Evolutionary conservation across 2,113 vertebrate species (phyloP).

Genomic region (Pao palembangensis): DNA sequence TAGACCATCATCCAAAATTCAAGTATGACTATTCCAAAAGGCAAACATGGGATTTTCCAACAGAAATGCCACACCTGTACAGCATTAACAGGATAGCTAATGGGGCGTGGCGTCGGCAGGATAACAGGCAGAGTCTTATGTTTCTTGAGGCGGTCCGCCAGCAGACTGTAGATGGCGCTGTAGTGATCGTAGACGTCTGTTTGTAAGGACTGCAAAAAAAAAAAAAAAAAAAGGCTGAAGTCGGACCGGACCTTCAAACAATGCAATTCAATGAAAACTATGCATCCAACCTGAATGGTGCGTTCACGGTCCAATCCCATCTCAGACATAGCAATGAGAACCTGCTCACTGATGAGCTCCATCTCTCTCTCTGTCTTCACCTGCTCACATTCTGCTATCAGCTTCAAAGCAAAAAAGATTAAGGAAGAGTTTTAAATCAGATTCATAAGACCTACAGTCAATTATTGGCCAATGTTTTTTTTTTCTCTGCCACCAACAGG

Average conservation of each 20-base stretch:
- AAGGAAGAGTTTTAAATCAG: background rate
- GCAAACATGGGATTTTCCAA: background rate
- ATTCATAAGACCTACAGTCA: background rate
- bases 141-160: conserved; percentile 92
- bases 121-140: conserved; percentile 89
- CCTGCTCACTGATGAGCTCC: conserved; percentile 91
- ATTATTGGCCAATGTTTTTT: too few relatives aligned
- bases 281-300: conserved; percentile 80
- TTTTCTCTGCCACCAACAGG: too few relatives aligned
- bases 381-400: conserved; percentile 93
- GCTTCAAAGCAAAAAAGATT: conserved; percentile 62
- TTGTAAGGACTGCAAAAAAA: conserved; percentile 79
- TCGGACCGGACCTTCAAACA: background rate
- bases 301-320: conserved; percentile 95
- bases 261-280: background rate
- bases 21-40: too few relatives aligned
- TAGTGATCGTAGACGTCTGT: conserved; percentile 98
- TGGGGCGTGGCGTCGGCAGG: conserved; percentile 77
- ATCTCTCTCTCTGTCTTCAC: conserved; percentile 88
- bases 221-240: background rate
- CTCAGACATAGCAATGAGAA: conserved; percentile 90
- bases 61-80: conserved; percentile 79
- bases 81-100: conserved; percentile 80
- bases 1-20: too few relatives aligned
- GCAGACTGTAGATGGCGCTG: conserved; percentile 97